phyloP scores from a whole-genome alignment of 2,888 invertebrate species.

The Phaonia tiefii region DNA sequence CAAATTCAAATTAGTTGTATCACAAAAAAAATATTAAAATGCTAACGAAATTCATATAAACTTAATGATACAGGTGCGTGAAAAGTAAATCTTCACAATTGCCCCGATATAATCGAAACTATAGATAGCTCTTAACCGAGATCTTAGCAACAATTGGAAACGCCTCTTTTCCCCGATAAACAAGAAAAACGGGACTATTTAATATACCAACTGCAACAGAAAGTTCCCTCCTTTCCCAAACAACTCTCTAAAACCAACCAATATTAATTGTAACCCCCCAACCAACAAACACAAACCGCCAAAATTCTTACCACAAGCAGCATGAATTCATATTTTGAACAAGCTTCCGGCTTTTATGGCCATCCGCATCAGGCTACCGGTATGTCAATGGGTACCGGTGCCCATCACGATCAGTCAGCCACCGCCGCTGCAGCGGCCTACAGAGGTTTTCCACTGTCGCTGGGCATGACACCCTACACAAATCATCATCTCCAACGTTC shows the following conservation, averaged over 20 bases:
- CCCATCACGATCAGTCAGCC: constrained; percentile 88
- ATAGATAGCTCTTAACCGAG: no score
- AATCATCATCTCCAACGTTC: constrained; percentile 89
- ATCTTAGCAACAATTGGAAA: no score
- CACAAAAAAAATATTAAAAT: not conserved
- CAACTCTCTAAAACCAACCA: not conserved
- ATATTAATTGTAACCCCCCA: not conserved
- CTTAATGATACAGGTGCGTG: not conserved
- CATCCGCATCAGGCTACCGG: constrained; percentile 91
- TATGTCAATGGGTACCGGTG: constrained; percentile 84
- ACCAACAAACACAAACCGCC: constrained; percentile 73
- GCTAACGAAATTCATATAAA: not conserved
- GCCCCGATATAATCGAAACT: no score
- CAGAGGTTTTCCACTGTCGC: constrained; percentile 91
- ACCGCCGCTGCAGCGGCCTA: constrained; percentile 85
- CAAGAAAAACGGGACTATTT: no score
- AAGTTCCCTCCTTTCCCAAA: no score
- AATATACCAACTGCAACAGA: no score
- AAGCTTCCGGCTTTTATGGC: constrained; percentile 94
- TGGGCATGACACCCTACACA: constrained; percentile 92
- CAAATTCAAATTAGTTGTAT: no score
- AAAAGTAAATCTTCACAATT: not conserved
- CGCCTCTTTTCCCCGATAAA: not conserved
- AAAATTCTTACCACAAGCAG: constrained; percentile 80
- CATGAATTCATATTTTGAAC: constrained; percentile 98